phyloP scores from a whole-genome alignment of 2,113 vertebrate genomes.

The Parus major region DNA sequence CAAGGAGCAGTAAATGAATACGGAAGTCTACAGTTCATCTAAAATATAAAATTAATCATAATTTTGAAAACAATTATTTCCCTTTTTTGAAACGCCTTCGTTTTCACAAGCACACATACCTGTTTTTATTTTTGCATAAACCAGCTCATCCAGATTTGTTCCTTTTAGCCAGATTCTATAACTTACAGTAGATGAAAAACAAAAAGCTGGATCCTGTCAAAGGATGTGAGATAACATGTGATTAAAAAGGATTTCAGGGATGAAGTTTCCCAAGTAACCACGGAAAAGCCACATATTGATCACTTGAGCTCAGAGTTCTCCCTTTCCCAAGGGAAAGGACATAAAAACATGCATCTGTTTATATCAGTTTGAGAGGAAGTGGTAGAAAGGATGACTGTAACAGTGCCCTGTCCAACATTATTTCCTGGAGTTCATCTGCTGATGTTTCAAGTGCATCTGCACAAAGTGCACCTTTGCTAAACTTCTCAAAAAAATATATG shows the following conservation, averaged over 20 bases:
- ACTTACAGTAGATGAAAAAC: background rate
- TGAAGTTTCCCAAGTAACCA: background rate
- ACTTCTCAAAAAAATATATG: background rate
- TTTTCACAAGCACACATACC: background rate
- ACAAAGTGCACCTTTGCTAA: background rate
- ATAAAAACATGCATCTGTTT: slow-evolving; percentile 21
- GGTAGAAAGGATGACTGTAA: background rate
- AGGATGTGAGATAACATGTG: background rate
- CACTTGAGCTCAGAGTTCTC: background rate
- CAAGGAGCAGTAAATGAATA: background rate
- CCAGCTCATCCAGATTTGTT: background rate
- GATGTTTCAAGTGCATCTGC: background rate
- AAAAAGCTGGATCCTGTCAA: background rate
- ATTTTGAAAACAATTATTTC: background rate
- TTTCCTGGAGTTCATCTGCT: background rate
- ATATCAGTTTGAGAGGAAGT: slow-evolving; percentile 14
- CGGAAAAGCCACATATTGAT: slow-evolving; percentile 8
- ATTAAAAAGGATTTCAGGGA: slow-evolving; percentile 14
- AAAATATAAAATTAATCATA: background rate
- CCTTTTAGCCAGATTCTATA: background rate
- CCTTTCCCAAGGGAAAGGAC: slow-evolving; percentile 31
- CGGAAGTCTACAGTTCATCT: background rate
- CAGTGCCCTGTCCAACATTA: background rate
- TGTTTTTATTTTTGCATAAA: background rate
- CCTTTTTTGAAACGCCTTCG: background rate